Conservation (phyloP, 2,888 invertebrate genomes). For the Nesidiocoris tenuis region DNA sequence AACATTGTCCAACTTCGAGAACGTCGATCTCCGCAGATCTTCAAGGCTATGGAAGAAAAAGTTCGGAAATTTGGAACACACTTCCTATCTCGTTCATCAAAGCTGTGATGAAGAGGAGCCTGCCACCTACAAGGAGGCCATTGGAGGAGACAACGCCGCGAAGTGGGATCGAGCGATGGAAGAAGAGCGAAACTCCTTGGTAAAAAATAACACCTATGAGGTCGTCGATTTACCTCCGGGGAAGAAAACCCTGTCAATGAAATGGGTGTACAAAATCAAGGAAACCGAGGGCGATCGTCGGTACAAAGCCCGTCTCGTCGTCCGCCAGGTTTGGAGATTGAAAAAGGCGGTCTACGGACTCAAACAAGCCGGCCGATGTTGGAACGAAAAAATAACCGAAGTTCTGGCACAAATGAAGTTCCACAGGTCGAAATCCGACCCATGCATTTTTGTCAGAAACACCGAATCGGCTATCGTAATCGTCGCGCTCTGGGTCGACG, state of each 20-base stretch:
- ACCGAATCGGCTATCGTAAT: background rate
- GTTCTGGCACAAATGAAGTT: background rate
- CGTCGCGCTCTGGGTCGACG: conserved; percentile 4
- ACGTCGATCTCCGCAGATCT: background rate
- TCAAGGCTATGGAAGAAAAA: background rate
- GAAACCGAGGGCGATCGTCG: background rate
- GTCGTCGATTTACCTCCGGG: background rate
- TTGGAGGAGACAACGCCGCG: background rate
- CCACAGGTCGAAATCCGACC: background rate
- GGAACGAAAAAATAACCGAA: background rate
- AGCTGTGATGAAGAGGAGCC: background rate
- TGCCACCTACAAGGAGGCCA: background rate
- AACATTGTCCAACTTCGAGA: background rate
- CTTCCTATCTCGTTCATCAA: background rate
- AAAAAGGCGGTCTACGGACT: background rate
- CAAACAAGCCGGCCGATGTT: background rate
- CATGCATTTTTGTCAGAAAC: background rate
- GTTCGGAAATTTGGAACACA: background rate
- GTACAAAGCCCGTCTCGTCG: background rate
- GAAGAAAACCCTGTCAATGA: background rate
- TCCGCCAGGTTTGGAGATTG: conserved; percentile 1
- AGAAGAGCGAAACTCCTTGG: background rate
- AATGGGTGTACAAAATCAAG: background rate
- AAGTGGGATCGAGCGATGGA: background rate
- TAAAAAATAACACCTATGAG: background rate